Percentiles rank a stretch among this genome's conserved stretches.
Evolutionary conservation across 1,140 invertebrate species (phyloP).

Genomic region (Sminthurides bifidus): DNA sequence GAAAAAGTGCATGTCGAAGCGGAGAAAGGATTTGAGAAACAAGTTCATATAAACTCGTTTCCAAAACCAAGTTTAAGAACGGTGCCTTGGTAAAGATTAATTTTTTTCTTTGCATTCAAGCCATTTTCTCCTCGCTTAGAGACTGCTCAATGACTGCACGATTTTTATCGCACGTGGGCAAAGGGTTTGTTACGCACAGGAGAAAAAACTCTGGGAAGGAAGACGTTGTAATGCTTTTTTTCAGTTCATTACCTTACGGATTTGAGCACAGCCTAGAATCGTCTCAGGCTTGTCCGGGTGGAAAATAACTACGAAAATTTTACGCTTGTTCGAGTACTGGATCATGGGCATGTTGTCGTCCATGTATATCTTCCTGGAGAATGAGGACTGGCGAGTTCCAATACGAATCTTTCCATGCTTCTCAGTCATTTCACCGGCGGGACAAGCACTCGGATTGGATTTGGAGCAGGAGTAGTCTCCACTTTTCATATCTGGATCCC

Average conservation of each 20-base stretch:
- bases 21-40: too few relatives aligned
- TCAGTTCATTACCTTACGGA: constrained; percentile 45
- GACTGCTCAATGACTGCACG: too few relatives aligned
- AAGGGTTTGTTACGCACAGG: background rate
- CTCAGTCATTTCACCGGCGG: constrained; percentile 64
- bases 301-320: constrained; percentile 71
- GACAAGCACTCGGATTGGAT: constrained; percentile 36
- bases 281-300: constrained; percentile 64
- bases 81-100: too few relatives aligned
- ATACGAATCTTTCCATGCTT: constrained; percentile 55
- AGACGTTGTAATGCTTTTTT: background rate
- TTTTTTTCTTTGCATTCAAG: too few relatives aligned
- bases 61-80: too few relatives aligned
- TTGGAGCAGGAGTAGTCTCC: constrained; percentile 38
- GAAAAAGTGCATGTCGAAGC: too few relatives aligned
- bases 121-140: too few relatives aligned
- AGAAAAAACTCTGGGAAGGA: background rate
- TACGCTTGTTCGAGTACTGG: constrained; percentile 53
- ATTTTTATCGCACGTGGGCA: too few relatives aligned
- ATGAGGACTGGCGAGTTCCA: constrained; percentile 37
- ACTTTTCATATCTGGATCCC: constrained; percentile 64
- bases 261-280: constrained; percentile 70
- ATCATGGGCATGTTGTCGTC: constrained; percentile 39
- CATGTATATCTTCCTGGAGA: constrained; percentile 25
- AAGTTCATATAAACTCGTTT: too few relatives aligned